A percentile compares a stretch with the other conserved stretches of the same genome.
phyloP scores from a whole-genome alignment of 1,140 invertebrate species.

The Scaptomyza hsui region DNA sequence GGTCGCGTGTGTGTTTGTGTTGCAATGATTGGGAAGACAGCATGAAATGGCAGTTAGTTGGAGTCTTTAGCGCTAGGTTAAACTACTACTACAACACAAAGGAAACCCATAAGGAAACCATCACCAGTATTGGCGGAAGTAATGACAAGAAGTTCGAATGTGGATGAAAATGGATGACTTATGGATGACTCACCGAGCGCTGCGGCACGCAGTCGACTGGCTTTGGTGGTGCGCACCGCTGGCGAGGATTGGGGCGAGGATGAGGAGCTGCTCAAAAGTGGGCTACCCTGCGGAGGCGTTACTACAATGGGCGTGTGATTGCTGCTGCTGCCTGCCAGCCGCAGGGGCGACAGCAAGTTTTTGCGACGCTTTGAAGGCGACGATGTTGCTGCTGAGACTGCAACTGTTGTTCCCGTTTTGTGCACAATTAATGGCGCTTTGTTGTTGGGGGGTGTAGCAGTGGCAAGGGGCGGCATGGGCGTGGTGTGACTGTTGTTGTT shows the following conservation, averaged over 20 bases:
- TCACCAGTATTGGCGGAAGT: background rate
- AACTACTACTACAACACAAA: conserved; percentile 17
- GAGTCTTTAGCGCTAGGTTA: conserved; percentile 9
- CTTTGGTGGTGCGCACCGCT: conserved; percentile 87
- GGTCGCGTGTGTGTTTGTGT: background rate
- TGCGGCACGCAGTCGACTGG: conserved; percentile 88
- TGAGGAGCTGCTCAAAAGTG: conserved; percentile 61
- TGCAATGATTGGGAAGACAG: conserved; percentile 25
- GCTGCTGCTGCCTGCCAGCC: conserved; percentile 40
- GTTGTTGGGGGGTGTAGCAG: conserved; percentile 46
- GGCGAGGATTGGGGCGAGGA: conserved; percentile 68
- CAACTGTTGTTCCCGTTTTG: conserved; percentile 41
- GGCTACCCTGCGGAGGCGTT: conserved; percentile 55
- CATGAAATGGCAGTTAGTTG: conserved; percentile 49
- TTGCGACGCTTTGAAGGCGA: conserved; percentile 67
- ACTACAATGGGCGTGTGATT: conserved; percentile 11
- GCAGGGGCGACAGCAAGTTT: conserved; percentile 70
- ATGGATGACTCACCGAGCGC: conserved; percentile 84
- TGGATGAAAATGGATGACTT: background rate
- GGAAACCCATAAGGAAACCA: background rate
- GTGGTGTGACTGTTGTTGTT: conserved; percentile 50
- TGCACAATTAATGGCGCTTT: conserved; percentile 67
- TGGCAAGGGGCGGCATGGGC: conserved; percentile 72
- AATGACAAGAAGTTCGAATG: conserved; percentile 1
- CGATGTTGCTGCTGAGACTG: conserved; percentile 29